These are phyloP conservation scores for Drosophila pseudoananassae DNA, from an alignment of 1,140 invertebrate genomes.

Conservation along the genomic window DNA sequence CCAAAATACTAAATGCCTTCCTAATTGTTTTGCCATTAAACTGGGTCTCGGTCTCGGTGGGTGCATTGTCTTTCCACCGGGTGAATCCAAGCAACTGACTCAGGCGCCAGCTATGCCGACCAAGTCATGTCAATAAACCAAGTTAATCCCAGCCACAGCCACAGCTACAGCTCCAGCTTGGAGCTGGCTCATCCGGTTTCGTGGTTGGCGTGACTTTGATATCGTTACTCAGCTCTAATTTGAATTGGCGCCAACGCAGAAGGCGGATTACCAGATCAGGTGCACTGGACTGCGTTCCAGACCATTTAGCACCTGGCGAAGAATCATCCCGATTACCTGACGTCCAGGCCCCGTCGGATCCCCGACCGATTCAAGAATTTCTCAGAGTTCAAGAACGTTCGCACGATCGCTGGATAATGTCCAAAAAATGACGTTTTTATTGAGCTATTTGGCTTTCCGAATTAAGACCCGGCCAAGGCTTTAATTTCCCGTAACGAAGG, in stretches of 20 bases:
- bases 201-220: constrained; percentile 32
- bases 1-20: constrained; percentile 67
- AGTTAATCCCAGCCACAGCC: constrained; percentile 42
- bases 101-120: constrained; percentile 58
- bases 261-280: constrained; percentile 16
- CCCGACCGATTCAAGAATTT: background rate
- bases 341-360: background rate
- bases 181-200: constrained; percentile 61
- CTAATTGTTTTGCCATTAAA: constrained; percentile 79
- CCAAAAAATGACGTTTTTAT: constrained; percentile 53
- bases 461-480: constrained; percentile 63
- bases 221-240: constrained; percentile 67
- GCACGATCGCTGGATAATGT: constrained; percentile 19
- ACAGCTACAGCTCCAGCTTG: constrained; percentile 5
- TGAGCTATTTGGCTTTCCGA: constrained; percentile 38
- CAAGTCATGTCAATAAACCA: constrained; percentile 56
- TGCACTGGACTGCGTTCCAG: constrained; percentile 57
- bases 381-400: constrained; percentile 72
- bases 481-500: constrained; percentile 68
- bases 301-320: constrained; percentile 58
- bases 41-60: constrained; percentile 18
- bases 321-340: constrained; percentile 24
- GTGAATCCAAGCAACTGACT: constrained; percentile 49
- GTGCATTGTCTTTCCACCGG: constrained; percentile 62
- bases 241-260: constrained; percentile 59